These are phyloP conservation scores for Cinclus mexicanus DNA, from an alignment of 2,113 vertebrate genomes.

Conservation along the genomic window DNA sequence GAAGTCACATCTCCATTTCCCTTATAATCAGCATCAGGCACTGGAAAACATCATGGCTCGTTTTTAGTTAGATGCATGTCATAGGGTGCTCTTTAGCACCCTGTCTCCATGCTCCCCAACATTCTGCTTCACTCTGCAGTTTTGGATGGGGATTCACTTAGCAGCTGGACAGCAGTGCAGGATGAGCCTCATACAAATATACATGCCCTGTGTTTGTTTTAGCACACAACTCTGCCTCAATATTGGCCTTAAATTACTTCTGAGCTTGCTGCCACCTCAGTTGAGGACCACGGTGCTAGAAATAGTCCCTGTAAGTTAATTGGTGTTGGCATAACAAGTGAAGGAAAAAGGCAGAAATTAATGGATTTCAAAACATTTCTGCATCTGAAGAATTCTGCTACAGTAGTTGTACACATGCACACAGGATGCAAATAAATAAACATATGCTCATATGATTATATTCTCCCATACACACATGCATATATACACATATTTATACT, in stretches of 20 bases:
- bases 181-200: background rate
- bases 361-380: background rate
- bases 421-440: conserved; percentile 11
- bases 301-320: background rate
- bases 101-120: background rate
- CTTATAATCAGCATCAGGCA: background rate
- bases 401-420: background rate
- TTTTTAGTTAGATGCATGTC: background rate
- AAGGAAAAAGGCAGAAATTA: conserved; percentile 14
- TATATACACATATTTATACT: background rate
- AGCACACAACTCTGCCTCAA: background rate
- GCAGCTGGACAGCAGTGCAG: background rate
- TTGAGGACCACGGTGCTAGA: background rate
- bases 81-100: background rate
- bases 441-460: background rate
- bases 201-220: background rate
- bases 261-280: background rate
- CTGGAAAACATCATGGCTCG: background rate
- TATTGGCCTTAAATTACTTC: background rate
- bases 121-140: background rate
- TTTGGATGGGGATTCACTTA: background rate
- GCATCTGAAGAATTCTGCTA: background rate
- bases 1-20: background rate
- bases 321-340: background rate
- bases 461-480: background rate